Conservation (phyloP, 2,888 invertebrate species). For the Idaea biselata region DNA sequence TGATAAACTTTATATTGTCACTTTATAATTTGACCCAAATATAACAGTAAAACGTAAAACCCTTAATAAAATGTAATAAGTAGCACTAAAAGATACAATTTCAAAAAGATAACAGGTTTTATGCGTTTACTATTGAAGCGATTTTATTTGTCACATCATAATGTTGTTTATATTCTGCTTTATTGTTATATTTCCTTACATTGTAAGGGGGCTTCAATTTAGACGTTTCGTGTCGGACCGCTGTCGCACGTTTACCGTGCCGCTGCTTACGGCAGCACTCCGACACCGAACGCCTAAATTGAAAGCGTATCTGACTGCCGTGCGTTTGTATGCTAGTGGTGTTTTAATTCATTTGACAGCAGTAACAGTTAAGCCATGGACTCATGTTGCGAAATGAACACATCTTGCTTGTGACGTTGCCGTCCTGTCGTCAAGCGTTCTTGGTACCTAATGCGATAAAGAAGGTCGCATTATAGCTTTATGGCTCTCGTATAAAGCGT, state of each 20-base stretch:
- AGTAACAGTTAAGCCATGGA: too few species aligned
- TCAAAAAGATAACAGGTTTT: not conserved
- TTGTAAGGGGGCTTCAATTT: not conserved
- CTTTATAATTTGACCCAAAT: conserved; percentile 1
- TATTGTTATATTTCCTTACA: not conserved
- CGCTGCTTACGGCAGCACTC: too few species aligned
- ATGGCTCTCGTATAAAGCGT: not conserved
- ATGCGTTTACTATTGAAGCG: conserved; percentile 1
- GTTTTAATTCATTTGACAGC: too few species aligned
- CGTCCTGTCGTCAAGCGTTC: too few species aligned
- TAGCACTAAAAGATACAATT: conserved; percentile 3
- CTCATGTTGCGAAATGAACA: too few species aligned
- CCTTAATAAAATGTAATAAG: not conserved
- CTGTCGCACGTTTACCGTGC: too few species aligned
- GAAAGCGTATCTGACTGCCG: too few species aligned
- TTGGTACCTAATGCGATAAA: too few species aligned
- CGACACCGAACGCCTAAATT: too few species aligned
- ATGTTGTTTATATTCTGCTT: not conserved
- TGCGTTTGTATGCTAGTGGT: too few species aligned
- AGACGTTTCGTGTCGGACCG: too few species aligned
- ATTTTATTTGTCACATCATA: conserved; percentile 1
- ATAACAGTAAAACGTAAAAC: not conserved
- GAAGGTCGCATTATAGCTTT: not conserved
- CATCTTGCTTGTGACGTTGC: too few species aligned
- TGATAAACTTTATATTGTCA: not conserved